These are phyloP conservation scores for Oryzias melastigma DNA, from an alignment of 2,113 vertebrate genomes.

Conservation along the genomic window DNA sequence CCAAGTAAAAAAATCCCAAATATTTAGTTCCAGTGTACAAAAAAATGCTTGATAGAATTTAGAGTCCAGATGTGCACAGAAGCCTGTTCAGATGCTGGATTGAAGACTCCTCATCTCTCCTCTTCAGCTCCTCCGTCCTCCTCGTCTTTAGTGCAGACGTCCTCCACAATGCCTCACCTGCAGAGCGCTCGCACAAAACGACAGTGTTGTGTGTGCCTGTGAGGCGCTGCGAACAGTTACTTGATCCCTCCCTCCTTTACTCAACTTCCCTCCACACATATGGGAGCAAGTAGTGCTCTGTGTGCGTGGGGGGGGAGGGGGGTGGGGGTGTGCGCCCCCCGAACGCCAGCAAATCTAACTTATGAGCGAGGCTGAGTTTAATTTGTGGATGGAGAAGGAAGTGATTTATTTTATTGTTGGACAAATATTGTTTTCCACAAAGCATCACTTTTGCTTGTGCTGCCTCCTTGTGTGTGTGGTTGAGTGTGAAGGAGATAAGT, in stretches of 20 bases:
- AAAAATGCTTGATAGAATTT: constrained; percentile 20
- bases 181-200: constrained; percentile 57
- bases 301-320: constrained; percentile 38
- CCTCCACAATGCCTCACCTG: constrained; percentile 45
- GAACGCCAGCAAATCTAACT: constrained; percentile 38
- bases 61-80: constrained; percentile 38
- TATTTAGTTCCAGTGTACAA: constrained; percentile 23
- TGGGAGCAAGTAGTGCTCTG: constrained; percentile 62
- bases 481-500: constrained; percentile 9
- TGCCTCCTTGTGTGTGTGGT: background rate
- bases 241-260: constrained; percentile 65
- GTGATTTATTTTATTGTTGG: too few relatives aligned
- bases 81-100: constrained; percentile 34
- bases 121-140: constrained; percentile 30
- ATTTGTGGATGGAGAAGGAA: constrained; percentile 33
- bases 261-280: constrained; percentile 65
- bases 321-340: constrained; percentile 20
- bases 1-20: constrained; percentile 21
- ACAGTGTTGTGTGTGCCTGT: constrained; percentile 40
- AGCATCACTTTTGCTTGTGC: background rate
- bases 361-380: constrained; percentile 49
- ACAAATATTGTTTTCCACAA: background rate
- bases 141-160: constrained; percentile 14
- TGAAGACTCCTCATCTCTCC: constrained; percentile 55
- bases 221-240: constrained; percentile 52